Conservation (phyloP, 2,113 vertebrate species). For the Nerophis lumbriciformis region DNA sequence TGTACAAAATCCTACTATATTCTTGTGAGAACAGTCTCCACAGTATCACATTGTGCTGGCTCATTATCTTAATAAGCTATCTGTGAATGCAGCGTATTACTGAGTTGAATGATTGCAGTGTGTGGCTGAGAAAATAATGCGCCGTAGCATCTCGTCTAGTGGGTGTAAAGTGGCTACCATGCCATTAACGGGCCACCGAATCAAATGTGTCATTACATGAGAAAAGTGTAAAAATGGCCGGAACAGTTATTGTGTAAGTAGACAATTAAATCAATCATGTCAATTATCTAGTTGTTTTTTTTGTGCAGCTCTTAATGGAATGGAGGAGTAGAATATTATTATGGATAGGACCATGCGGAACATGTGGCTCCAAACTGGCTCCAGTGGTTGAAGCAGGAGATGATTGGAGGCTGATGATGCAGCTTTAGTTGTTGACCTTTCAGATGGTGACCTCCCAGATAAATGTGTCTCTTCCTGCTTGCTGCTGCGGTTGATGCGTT, state of each 20-base stretch:
- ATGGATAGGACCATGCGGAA: background rate
- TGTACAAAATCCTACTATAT: background rate
- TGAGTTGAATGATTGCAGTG: background rate
- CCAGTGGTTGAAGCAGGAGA: slow-evolving; percentile 33
- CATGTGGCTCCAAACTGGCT: slow-evolving; percentile 17
- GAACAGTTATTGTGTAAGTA: background rate
- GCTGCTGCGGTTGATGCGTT: slow-evolving; percentile 28
- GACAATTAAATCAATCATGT: slow-evolving; percentile 7
- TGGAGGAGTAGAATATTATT: background rate
- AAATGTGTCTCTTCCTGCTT: slow-evolving; percentile 31
- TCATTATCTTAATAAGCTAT: background rate
- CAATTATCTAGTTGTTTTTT: background rate
- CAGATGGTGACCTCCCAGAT: slow-evolving; percentile 37
- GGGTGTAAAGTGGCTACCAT: slow-evolving; percentile 6
- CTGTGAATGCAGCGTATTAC: background rate
- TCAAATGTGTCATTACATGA: slow-evolving; percentile 4
- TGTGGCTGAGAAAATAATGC: background rate
- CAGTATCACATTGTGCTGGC: background rate
- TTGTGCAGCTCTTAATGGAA: background rate
- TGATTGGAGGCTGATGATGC: slow-evolving; percentile 31
- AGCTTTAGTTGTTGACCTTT: slow-evolving; percentile 13
- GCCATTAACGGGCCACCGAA: slow-evolving; percentile 2
- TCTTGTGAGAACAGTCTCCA: background rate
- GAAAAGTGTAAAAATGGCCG: background rate
- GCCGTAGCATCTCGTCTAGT: slow-evolving; percentile 2